These are phyloP conservation scores for Cydia fagiglandana DNA, from an alignment of 1,140 invertebrate species.

Conservation along the genomic window DNA sequence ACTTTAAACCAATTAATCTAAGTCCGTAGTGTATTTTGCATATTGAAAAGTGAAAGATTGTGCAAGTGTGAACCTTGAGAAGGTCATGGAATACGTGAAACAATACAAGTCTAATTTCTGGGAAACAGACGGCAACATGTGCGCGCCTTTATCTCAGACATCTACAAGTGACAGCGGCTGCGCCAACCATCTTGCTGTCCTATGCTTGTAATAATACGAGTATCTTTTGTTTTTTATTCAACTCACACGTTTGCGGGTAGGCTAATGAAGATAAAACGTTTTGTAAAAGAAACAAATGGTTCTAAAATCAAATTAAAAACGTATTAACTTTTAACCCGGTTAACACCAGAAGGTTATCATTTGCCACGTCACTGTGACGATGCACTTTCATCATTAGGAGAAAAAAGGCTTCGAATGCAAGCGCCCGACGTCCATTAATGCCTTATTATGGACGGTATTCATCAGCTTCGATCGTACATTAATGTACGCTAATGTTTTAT, in stretches of 20 bases:
- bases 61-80: constrained; percentile 44
- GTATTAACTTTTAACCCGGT: constrained; percentile 58
- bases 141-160: constrained; percentile 61
- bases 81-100: constrained; percentile 51
- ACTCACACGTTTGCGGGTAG: constrained; percentile 26
- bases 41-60: constrained; percentile 25
- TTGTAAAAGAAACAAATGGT: constrained; percentile 36
- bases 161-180: constrained; percentile 47
- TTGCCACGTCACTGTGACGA: constrained; percentile 64
- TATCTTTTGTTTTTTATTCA: constrained; percentile 39
- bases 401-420: constrained; percentile 63
- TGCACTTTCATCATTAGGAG: constrained; percentile 70
- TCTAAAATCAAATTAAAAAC: constrained; percentile 54
- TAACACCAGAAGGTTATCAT: constrained; percentile 65
- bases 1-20: neutral
- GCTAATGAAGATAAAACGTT: constrained; percentile 27
- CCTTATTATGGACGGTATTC: constrained; percentile 75
- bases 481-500: constrained; percentile 78
- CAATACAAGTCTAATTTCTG: constrained; percentile 50
- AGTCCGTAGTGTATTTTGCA: neutral
- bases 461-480: constrained; percentile 76
- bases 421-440: constrained; percentile 73
- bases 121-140: constrained; percentile 55
- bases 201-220: constrained; percentile 24
- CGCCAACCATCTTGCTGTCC: constrained; percentile 34